These are phyloP conservation scores for Aythya baeri DNA, from an alignment of 2,113 vertebrate genomes.

Conservation along the genomic window DNA sequence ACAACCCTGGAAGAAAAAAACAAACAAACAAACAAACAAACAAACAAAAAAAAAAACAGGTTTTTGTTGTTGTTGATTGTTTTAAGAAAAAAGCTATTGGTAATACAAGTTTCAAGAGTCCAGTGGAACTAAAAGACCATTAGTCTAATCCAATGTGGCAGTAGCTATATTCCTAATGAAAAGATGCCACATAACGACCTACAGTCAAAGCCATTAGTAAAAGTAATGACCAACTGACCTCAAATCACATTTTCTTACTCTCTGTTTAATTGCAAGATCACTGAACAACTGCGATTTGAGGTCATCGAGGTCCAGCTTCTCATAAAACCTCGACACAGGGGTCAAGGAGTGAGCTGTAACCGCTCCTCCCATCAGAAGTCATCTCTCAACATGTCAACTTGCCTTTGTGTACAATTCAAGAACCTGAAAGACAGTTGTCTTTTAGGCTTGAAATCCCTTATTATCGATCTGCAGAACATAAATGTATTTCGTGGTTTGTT, in stretches of 20 bases:
- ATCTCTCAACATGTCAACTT: neutral
- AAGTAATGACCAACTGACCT: neutral
- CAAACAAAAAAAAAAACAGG: neutral
- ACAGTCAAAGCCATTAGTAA: neutral
- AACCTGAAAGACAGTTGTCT: neutral
- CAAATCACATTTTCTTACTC: neutral
- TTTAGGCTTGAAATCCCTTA: conserved; percentile 9
- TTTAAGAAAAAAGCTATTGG: neutral
- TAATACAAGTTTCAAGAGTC: neutral
- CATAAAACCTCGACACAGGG: neutral
- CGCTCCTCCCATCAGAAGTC: fast-evolving
- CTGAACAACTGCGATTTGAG: neutral
- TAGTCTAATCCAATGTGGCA: neutral
- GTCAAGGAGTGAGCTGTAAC: neutral
- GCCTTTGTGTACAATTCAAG: neutral
- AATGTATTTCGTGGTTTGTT: neutral
- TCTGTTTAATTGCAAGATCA: neutral
- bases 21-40: no score
- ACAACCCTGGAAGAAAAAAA: neutral
- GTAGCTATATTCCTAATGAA: neutral
- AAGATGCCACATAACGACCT: neutral
- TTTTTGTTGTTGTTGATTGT: neutral
- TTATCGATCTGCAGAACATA: neutral
- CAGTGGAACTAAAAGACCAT: neutral
- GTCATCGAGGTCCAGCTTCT: neutral